These are phyloP conservation scores for Hucho hucho DNA, from an alignment of 2,113 vertebrate species.

Conservation along the genomic window DNA sequence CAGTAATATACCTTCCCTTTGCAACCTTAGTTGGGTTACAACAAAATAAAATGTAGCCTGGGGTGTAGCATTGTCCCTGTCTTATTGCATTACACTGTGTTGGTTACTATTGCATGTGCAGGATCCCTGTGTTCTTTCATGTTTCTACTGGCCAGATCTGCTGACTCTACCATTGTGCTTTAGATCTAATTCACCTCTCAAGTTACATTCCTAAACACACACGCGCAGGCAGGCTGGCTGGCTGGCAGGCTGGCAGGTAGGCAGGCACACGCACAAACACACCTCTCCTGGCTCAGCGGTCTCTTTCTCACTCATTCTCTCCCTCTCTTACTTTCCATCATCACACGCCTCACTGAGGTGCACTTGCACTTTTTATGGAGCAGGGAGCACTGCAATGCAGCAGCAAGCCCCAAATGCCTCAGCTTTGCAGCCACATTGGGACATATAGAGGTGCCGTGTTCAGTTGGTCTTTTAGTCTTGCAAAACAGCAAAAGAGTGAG, in stretches of 20 bases:
- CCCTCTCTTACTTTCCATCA: background rate
- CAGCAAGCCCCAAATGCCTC: conserved; percentile 13
- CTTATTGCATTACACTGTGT: background rate
- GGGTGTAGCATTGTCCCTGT: no score
- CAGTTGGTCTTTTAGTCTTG: no score
- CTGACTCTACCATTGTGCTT: background rate
- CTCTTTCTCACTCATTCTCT: background rate
- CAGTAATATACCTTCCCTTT: no score
- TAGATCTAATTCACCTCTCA: background rate
- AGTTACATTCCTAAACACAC: background rate
- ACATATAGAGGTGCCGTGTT: no score
- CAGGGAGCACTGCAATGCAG: conserved; percentile 54
- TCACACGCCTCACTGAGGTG: conserved; percentile 15
- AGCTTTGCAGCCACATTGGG: conserved; percentile 13
- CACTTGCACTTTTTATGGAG: conserved; percentile 35
- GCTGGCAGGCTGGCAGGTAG: no score
- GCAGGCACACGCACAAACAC: conserved; percentile 6
- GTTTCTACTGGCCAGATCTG: background rate
- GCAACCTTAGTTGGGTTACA: no score
- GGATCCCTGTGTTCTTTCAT: no score
- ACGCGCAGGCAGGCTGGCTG: no score
- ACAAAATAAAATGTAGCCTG: no score
- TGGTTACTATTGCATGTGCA: background rate
- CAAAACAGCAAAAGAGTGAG: no score
- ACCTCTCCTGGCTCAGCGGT: conserved; percentile 29